Evolutionary conservation across 1,140 invertebrate species (phyloP), one percentile per base, ranked within the genome.

Genomic region (Bilobella aurantiaca): DNA sequence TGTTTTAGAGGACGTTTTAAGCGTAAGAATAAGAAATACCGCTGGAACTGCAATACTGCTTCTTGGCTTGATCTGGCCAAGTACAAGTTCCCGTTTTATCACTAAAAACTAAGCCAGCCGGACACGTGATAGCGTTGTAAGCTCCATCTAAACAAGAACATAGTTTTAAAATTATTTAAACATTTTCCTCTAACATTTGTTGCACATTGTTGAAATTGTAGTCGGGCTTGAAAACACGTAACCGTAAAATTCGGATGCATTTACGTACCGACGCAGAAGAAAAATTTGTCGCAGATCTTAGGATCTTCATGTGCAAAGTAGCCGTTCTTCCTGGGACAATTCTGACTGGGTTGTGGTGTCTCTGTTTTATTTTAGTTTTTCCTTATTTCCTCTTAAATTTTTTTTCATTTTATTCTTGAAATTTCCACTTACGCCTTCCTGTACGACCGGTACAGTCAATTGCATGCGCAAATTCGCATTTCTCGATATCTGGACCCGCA

Each of bases 11-110:
- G n/a, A n/a, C n/a, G n/a, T n/a, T n/a, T n/a, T 34, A 2, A 8
- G n/a, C 30, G 25, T n/a, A 62, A 2, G 34, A 42, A 8, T 42
- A 18, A 42, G 18, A 42, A 42, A 12, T 12, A 86, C 85, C 85
- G 81, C 85, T 81, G 5, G 88, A 88, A 21, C 87, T 87, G 76
- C 90, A 93, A 14, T 88, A 87, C 73, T 85, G 85, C 75, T 89
- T 89, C 74, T 91, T 88, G 1, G 89, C 90, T 75, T 92, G 88
- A 79, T 93, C 90, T 0, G 90, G 86, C 91, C 91, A 94, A 16
- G 90, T 90, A 76, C 91, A 93, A 67, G 91, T 92, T 49, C 91
- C 90, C 47, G 87, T 88, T 73, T 87, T 88, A 69, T 90, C 87
- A 69, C 89, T 91, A 79, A 92, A 94, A 1, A 94, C 90, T 30